Base-by-base conservation (phyloP, 1,140 invertebrate genomes). In the Stenopsyche tienmushanensis region DNA sequence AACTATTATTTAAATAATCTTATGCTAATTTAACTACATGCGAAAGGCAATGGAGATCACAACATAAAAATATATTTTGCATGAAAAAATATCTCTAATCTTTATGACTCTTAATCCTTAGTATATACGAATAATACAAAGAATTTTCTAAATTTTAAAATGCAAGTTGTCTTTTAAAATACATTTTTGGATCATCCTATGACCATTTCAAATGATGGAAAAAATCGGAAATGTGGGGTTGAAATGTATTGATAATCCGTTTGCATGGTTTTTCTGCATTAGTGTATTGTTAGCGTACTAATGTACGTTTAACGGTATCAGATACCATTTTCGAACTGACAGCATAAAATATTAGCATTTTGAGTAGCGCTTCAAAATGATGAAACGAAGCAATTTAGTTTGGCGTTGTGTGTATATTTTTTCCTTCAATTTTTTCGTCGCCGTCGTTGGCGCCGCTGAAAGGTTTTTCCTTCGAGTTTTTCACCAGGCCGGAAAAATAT, bases 281-380 rank as follows among this genome's bases (percentile, higher is more conserved):
- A 34, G 13, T 34, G 5, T 13, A 34, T 34, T 13, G 13, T 13
- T 7, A 34, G 29, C 5, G 29, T 13, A 13, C 29, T 34, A 34
- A 34, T 34, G 29, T 34, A 34, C 13, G 13, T 34, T 34, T 34
- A 34, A 34, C 29, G 29, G 29, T 34, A 34, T 49, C 23, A 10
- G 13, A 17, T 49, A 20, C 45, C 29, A 34, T 34, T 7, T 34
- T 13, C 2, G 50, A 26, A n/a, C 9, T 17, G 45, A 23, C 20
- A 13, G 25, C 50, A 39, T 42, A 57, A 57, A 57, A 57, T 57
- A 57, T 57, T 57, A 57, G 29, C 29, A 57, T 57, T 57, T 57
- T 42, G 29, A 57, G 39, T 41, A 29, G 52, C 52, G 52, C n/a
- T 34, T 7, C 29, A 13, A 7, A 5, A 34, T 34, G 29, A 15